Base-by-base conservation (phyloP, 2,797 vertebrate species). In the Malurus splendens region DNA sequence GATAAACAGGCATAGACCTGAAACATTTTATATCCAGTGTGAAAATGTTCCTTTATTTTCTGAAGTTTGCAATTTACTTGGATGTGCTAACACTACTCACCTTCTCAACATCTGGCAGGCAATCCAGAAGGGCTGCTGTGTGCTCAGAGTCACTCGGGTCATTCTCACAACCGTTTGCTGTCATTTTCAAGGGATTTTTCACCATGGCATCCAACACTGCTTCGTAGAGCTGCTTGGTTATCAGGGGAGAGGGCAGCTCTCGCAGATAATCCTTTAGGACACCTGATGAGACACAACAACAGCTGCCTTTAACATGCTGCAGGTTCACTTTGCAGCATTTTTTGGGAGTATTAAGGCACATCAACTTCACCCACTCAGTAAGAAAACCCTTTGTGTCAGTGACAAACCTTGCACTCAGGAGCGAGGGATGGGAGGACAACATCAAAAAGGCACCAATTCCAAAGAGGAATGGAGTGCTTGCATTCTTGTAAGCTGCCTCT, bases 261-360 rank as follows among this genome's bases (percentile, higher is more conserved):
- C 99, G 98, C 67, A 99, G 97, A 92, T 99, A 99, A 97, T 99
- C 99, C 96, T 99, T 99, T 76, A 99, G 95, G 52, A 99, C 98
- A 18, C 99, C 99, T 99, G 68, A 76, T 14, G 62, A 92, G 33
- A 94, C 59, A 95, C 4, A 91, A 85, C 25, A 89, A 90, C 17
- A 91, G 41, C 0, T 70, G 18, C 30, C 61, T 85, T 93, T 72
- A 87, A 39, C 24, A 71, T 92, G 54, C 51, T 66, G 38, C 39
- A 85, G 36, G 41, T n/a, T 59, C 24, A 28, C 38, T 36, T 33
- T 32, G 30, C 28, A 39, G 22, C 0, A 4, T 33, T 39, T 83
- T 70, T 36, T 7, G 67, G 39, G 30, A 90, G 50, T n/a, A 15
- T 18, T 61, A 57, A 51, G 38, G 64, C 36, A 54, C 15, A 25